phyloP scores from a whole-genome alignment of 2,888 invertebrate genomes.

The Agrochola macilenta region DNA sequence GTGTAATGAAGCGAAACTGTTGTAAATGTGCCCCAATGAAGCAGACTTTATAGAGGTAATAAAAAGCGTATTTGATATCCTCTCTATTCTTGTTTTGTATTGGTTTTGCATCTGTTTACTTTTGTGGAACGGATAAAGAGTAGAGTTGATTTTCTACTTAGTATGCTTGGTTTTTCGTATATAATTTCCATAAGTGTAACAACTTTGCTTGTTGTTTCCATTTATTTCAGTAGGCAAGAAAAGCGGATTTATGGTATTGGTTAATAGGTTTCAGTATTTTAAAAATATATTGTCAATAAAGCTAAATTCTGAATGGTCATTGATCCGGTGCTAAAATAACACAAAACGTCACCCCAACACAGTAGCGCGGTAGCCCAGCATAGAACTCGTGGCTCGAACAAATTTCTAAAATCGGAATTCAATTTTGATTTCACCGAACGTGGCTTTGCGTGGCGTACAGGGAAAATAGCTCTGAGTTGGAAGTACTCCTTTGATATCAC shows the following conservation, averaged over 20 bases:
- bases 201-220: neutral
- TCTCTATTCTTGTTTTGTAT: conserved; percentile 21
- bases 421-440: conserved; percentile 17
- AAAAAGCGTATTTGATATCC: conserved; percentile 35
- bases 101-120: conserved; percentile 35
- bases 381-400: neutral
- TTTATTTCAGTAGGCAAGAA: no score
- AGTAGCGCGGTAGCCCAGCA: neutral
- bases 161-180: neutral
- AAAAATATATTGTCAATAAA: no score
- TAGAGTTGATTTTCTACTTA: neutral
- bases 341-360: neutral
- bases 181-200: neutral
- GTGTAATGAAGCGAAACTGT: conserved; percentile 31
- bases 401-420: neutral
- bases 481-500: conserved; percentile 7
- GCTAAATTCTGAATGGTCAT: neutral
- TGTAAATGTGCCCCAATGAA: conserved; percentile 32
- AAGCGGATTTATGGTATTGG: neutral
- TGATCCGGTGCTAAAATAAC: neutral
- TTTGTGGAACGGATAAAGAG: conserved; percentile 3
- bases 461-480: conserved; percentile 8
- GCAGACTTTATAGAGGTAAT: conserved; percentile 24
- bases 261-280: neutral
- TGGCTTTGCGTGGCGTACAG: neutral